Evolutionary conservation across 2,888 invertebrate genomes (phyloP), one percentile per base, ranked within the genome.

Genomic region (Yponomeuta evonymella): DNA sequence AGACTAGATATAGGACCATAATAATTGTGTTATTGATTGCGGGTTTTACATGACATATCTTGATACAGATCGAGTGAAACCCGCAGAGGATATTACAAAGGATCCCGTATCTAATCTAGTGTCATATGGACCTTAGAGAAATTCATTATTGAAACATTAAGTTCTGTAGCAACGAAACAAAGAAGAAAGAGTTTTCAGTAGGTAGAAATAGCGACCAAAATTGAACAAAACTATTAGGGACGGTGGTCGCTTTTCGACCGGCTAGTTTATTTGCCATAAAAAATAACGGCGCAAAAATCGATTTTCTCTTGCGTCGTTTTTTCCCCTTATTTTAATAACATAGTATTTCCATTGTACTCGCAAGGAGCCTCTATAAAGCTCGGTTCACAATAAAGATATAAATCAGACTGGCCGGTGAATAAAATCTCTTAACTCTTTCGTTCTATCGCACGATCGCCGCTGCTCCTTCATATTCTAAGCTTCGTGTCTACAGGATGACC

Each of bases 311-410:
- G 64, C 15, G 2, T 36, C n/a, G 67, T 43, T 33, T 67, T 67
- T 67, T 43, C n/a, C 29, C 67, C 43, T 43, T 15, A 6, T 67
- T 43, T 33, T 69, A 69, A 69, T 69, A 69, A 69, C 69, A 69
- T 69, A 69, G 63, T 69, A 69, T 69, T 69, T 69, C 69, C 36
- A 69, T 62, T 62, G 62, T 69, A 69, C 62, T n/a, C 29, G 69
- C 69, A 23, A 62, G 15, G 33, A 29, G 48, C 48, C 64, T n/a
- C 65, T 70, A 65, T 70, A 70, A 70, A 70, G 66, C 51, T 64
- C 23, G 65, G 67, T 80, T 81, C 81, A 89, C 89, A 89, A 89
- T 89, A 86, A 87, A 88, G 89, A 88, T 88, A 89, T 89, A 89
- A 89, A 89, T 89, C 89, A 89, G 81, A 72, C 75, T 15, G 79